Base-by-base conservation (phyloP, 2,797 vertebrate species). In the Squalus acanthias region DNA sequence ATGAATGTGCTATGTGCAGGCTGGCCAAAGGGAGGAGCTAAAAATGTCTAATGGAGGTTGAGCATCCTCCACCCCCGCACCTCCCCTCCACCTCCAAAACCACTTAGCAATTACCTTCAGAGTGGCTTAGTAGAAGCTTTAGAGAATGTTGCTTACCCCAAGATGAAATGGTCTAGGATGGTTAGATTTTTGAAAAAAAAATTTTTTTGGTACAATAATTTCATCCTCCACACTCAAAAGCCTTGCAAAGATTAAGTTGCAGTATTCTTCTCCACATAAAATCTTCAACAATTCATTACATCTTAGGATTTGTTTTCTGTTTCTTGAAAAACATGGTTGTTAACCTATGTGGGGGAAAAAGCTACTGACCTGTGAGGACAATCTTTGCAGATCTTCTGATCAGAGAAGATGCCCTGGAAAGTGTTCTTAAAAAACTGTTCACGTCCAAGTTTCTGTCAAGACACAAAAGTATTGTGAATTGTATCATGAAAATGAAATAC, bases 341-440 rank as follows among this genome's bases (percentile, higher is more conserved):
- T 60, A 65, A 92, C 17, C 60, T 92, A 92, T 7, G 33, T n/a
- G 57, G 4, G 57, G 5, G 3, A 65, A n/a, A 95, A 94, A 33
- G 29, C 57, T 60, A 96, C 98, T 97, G 96, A 99, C 99, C 99
- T 98, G 97, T 99, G 99, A 96, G 99, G 99, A 97, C 99, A 99
- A 97, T 99, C 99, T 98, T 99, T 99, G 97, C 99, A 99, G 97
- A 99, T 99, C 98, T 99, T 99, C 98, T 99, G 99, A 97, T 99
- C 99, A 0, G 99, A 99, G 97, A 99, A 99, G 97, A 99, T 99
- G 95, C 99, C 99, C 97, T 99, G 99, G 97, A 99, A 99, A 10
- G 99, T 99, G 97, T 99, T 99, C 98, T 99, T 99, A 98, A 99
- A 99, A 97, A 99, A 98, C 97, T 99, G 99, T 76, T 99, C 99